Evolutionary conservation across 2,797 vertebrate genomes (phyloP), one percentile per base, ranked within the genome.

Genomic region (Phylloscopus collybita): DNA sequence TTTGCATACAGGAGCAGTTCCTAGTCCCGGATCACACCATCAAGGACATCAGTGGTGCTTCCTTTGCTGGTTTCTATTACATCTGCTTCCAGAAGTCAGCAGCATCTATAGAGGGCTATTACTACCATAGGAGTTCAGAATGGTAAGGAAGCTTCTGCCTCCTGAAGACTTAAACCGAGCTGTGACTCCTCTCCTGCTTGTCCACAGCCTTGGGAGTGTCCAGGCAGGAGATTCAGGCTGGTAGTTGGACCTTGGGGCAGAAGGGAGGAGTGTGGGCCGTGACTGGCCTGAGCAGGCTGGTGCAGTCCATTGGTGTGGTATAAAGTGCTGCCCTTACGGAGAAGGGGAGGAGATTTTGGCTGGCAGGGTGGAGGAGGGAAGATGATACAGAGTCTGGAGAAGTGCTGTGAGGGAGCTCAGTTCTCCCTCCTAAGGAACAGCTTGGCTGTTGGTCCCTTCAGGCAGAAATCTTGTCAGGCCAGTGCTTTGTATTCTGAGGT

Each of bases 1-100:
- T 91, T 79, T 86, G 13, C 57, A 9, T 72, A 45, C 97, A 99
- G 99, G 99, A 99, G 89, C 99, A 99, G 98, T 99, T 99, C 95
- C 97, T 99, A 64, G 99, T 99, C 67, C 99, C 99, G 16, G 99
- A 99, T 96, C 99, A 99, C 97, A 99, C 99, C 42, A 99, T 99
- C 97, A 99, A 98, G 97, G 99, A 99, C 97, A 99, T 99, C 98
- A 99, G 99, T 2, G 99, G 99, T 27, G 99, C 99, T 98, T 99
- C 99, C 97, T 99, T 99, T 94, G 99, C 99, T 70, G 99, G 99
- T 85, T 99, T 99, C 97, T 99, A 99, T 98, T 99, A 99, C 98
- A 99, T 99, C 98, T 99, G 99, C 98, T 99, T 99, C 98, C 99
- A 99, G 98, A 99, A 99, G 98, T 99, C 99, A 80, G 99, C 99